Conservation (phyloP, 2,797 vertebrate species). For the Brotula barbata region DNA sequence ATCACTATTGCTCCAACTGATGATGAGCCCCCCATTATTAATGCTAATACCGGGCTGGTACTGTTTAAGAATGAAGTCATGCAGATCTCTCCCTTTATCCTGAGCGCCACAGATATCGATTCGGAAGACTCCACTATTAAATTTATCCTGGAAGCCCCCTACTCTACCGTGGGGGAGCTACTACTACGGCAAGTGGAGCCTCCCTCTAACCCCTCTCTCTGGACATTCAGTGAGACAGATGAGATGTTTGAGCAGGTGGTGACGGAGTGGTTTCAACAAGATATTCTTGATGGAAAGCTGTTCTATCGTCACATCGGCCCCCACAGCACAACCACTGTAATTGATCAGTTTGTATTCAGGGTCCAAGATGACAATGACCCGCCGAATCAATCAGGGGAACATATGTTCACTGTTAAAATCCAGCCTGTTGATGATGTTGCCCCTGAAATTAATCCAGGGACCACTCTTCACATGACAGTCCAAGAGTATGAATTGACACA, state of each 20-base stretch:
- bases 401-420: conserved; percentile 82
- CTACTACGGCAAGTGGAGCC: conserved; percentile 83
- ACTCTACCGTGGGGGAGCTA: conserved; percentile 78
- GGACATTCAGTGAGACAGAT: conserved; percentile 82
- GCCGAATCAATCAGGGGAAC: conserved; percentile 84
- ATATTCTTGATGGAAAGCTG: conserved; percentile 86
- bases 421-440: conserved; percentile 82
- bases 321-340: conserved; percentile 78
- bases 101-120: conserved; percentile 87
- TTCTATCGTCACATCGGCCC: conserved; percentile 84
- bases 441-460: conserved; percentile 80
- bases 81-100: conserved; percentile 86
- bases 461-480: conserved; percentile 86
- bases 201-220: conserved; percentile 77
- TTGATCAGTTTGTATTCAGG: conserved; percentile 79
- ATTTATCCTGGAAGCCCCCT: conserved; percentile 80
- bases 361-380: conserved; percentile 89
- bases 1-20: conserved; percentile 86
- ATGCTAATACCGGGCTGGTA: conserved; percentile 82
- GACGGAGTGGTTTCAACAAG: conserved; percentile 87
- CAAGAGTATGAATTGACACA: conserved; percentile 85
- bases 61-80: conserved; percentile 84
- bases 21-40: conserved; percentile 85
- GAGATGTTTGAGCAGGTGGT: conserved; percentile 88
- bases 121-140: conserved; percentile 86